Evolutionary conservation across 2,797 vertebrate species (phyloP).

Genomic region (Nyctibius grandis): DNA sequence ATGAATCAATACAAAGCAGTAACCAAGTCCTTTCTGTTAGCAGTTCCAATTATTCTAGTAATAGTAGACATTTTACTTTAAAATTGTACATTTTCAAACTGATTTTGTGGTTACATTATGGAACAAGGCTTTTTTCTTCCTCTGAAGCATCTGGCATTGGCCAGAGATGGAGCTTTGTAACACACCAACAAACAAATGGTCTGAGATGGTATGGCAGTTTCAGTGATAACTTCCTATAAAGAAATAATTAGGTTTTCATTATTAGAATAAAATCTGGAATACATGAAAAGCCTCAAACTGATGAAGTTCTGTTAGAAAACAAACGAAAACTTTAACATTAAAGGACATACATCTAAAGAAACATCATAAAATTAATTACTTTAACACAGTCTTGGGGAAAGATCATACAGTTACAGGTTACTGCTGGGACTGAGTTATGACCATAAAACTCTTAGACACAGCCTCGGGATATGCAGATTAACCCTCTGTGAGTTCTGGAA

Average conservation of each 20-base stretch:
- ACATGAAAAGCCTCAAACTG: not conserved
- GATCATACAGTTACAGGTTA: not conserved
- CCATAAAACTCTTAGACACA: not conserved
- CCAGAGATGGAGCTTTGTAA: not conserved
- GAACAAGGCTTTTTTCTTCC: not conserved
- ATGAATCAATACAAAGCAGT: not conserved
- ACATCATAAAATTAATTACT: not conserved
- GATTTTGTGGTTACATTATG: not conserved
- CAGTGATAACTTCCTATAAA: not conserved
- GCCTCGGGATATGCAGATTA: not conserved
- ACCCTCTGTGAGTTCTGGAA: not conserved
- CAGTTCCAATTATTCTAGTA: not conserved
- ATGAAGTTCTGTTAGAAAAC: not conserved
- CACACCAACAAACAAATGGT: not conserved
- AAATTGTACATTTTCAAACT: not conserved
- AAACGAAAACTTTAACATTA: not conserved
- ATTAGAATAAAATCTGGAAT: not conserved
- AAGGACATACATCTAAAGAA: not conserved
- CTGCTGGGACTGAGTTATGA: not conserved
- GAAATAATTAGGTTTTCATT: conserved; percentile 10
- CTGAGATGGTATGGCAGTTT: not conserved
- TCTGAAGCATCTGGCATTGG: not conserved
- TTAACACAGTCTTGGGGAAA: not conserved
- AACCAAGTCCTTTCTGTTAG: not conserved
- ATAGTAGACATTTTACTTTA: not conserved